Evolutionary conservation across 23 tunicate species (phyloP), one percentile per base, ranked within the genome.

Genomic region (Halocynthia roretzi): DNA sequence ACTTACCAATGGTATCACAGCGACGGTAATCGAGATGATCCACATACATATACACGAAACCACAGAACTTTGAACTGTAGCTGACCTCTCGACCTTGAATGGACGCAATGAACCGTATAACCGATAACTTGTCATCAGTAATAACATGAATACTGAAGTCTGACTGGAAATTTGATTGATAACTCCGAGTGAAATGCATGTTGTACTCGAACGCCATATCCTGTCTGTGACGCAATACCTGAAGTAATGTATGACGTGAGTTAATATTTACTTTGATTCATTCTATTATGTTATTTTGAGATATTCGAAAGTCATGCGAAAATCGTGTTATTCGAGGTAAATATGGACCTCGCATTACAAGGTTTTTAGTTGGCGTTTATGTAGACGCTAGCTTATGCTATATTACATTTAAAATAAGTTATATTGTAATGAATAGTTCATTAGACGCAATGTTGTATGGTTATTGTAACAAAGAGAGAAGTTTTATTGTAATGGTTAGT

Each of bases 101-200:
- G 98, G 98, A 22, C 74, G 82, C 51, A 92, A 71, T 17, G 93
- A 82, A 21, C 98, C 98, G 68, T 92, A 92, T 51, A 92, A 55
- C 14, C 98, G 77, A 64, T 85, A 86, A 61, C 87, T 77, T 69
- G 93, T 92, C 98, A 92, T 92, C 10, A 53, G 78, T 7, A 74
- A 5, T 19, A 74, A 21, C 49, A 54, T 74, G 64, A 74, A 48
- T 15, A 74, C 78, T 74, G 63, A 50, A 54, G 88, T 83, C 70
- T 92, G 92, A 9, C 93, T 77, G 12, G 98, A 92, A 54, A 88
- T 53, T 66, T 82, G 87, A 53, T 74, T 31, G 22, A 92, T 54
- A 50, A 92, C 81, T 11, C 98, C 98, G 56, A 86, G 72, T 9
- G 62, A 56, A 31, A 80, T 61, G 56, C 98, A 92, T 6, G 62